Evolutionary conservation across 2,797 vertebrate genomes (phyloP).

Genomic region (Argyrosomus regius): DNA sequence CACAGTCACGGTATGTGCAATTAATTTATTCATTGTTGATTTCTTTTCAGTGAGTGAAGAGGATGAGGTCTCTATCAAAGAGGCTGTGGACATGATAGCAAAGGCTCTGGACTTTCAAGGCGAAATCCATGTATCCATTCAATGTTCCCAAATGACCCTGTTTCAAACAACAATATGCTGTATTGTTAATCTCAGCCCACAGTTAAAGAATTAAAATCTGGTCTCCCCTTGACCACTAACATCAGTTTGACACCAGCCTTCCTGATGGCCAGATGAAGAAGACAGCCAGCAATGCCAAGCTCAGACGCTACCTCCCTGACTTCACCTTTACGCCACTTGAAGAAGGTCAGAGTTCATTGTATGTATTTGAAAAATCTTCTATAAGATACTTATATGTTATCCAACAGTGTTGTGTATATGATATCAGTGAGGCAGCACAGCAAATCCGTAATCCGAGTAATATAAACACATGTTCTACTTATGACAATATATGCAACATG

Average conservation of each 20-base stretch:
- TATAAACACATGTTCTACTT: not conserved
- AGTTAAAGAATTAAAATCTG: not conserved
- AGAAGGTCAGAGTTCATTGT: conserved; percentile 78
- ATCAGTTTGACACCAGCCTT: conserved; percentile 86
- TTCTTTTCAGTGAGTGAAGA: conserved; percentile 86
- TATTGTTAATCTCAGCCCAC: not conserved
- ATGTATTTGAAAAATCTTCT: too few species aligned
- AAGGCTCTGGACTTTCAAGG: conserved; percentile 87
- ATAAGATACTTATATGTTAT: not conserved
- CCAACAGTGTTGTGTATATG: not conserved
- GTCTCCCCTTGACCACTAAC: conserved; percentile 28
- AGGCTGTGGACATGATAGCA: conserved; percentile 80
- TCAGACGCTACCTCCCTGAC: conserved; percentile 81
- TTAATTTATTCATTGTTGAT: not conserved
- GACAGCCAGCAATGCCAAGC: conserved; percentile 88
- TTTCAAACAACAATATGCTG: not conserved
- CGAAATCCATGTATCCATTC: conserved; percentile 65
- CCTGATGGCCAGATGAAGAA: conserved; percentile 91
- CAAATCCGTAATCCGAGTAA: not conserved
- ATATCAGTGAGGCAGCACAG: not conserved
- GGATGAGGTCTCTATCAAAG: conserved; percentile 88
- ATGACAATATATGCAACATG: not conserved
- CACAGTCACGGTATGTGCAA: not conserved
- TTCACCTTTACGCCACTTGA: conserved; percentile 89
- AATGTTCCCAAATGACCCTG: not conserved